Percentiles rank a stretch among this genome's conserved stretches.
These are phyloP conservation scores for Monochamus alternatus DNA, from an alignment of 2,888 invertebrate genomes.

Conservation along the genomic window DNA sequence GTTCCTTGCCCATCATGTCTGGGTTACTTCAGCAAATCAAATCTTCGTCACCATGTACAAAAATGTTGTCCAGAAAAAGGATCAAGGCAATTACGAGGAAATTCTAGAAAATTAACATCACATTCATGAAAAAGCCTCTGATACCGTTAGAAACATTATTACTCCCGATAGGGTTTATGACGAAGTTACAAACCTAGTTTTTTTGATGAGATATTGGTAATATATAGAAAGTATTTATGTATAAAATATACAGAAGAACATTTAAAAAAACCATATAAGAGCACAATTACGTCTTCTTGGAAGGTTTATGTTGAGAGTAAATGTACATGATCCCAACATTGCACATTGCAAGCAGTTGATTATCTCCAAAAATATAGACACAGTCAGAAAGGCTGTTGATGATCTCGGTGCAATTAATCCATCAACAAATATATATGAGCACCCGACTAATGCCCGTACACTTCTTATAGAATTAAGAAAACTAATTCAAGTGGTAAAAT, in stretches of 20 bases:
- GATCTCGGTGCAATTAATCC: background rate
- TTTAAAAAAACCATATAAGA: background rate
- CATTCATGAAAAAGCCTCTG: background rate
- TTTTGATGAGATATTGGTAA: background rate
- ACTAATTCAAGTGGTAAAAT: background rate
- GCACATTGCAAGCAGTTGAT: background rate
- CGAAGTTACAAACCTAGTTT: background rate
- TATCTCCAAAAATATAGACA: background rate
- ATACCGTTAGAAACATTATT: background rate
- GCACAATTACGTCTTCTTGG: background rate
- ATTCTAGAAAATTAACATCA: background rate
- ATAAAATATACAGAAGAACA: background rate
- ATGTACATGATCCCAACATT: background rate
- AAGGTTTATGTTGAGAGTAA: background rate
- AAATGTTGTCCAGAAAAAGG: too few species aligned
- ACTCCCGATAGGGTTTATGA: background rate
- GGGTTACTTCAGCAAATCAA: constrained; percentile 1
- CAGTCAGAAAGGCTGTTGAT: background rate
- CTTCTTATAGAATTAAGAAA: background rate
- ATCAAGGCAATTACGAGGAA: background rate
- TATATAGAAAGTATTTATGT: background rate
- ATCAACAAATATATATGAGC: background rate
- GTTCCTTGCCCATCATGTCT: constrained; percentile 10
- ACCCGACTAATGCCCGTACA: background rate
- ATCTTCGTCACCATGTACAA: too few species aligned